These are phyloP conservation scores for Galemys pyrenaicus DNA, from an alignment of 2,113 vertebrate species.

Conservation along the genomic window DNA sequence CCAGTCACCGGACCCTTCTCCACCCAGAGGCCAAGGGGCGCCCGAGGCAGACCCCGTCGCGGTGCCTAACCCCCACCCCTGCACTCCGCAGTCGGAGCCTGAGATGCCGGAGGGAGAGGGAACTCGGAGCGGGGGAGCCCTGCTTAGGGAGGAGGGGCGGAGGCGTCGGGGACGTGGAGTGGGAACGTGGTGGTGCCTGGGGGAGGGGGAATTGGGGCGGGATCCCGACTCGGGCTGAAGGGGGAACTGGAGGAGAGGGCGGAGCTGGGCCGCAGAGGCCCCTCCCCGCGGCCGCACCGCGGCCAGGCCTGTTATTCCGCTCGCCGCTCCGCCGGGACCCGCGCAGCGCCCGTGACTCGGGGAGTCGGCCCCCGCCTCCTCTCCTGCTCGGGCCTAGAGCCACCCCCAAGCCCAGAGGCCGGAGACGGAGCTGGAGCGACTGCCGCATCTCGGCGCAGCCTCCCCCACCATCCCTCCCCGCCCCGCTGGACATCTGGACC, in stretches of 20 bases:
- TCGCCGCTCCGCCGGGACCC: slow-evolving; percentile 56
- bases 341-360: slow-evolving; percentile 64
- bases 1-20: neutral
- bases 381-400: slow-evolving; percentile 66
- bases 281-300: slow-evolving; percentile 71
- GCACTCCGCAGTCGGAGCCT: slow-evolving; percentile 15
- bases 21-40: neutral
- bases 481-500: slow-evolving; percentile 73
- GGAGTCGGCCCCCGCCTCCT: slow-evolving; percentile 72
- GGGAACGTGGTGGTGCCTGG: slow-evolving; percentile 70
- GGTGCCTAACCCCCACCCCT: neutral
- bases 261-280: slow-evolving; percentile 72
- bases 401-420: slow-evolving; percentile 59
- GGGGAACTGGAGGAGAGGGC: slow-evolving; percentile 71
- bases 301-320: slow-evolving; percentile 69
- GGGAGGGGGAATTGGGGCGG: slow-evolving; percentile 84
- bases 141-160: slow-evolving; percentile 36
- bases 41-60: slow-evolving; percentile 65
- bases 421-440: slow-evolving; percentile 68
- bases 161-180: slow-evolving; percentile 55
- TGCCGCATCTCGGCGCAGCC: slow-evolving; percentile 64
- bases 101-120: slow-evolving; percentile 15
- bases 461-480: slow-evolving; percentile 53
- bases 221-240: slow-evolving; percentile 74
- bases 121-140: neutral